Evolutionary conservation across 2,888 invertebrate genomes (phyloP), one percentile per base, ranked within the genome.

Genomic region (Tryphoninae sp.): DNA sequence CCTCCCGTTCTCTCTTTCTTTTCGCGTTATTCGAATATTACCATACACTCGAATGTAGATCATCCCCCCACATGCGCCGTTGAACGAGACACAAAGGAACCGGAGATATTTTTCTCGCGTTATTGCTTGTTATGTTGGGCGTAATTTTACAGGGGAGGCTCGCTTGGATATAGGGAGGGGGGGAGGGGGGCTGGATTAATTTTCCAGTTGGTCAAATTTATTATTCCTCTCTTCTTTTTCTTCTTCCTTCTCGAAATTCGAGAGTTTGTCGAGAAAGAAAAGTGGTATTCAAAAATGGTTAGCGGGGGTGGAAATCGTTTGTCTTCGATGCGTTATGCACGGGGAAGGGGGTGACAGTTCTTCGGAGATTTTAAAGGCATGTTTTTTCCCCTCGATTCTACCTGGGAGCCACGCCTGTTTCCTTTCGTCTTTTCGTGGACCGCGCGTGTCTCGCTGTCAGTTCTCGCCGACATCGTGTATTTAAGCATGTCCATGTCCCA

Each of bases 361-460:
- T 69, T 16, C 40, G 65, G 73, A 76, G 80, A 64, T 40, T 71
- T 45, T 53, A 3, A 64, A 67, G 75, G 59, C 69, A 65, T 71
- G 59, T 77, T 77, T 59, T 59, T 53, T 69, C 7, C n/a, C 74
- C 13, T 74, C 65, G 49, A 69, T 78, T 79, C 83, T 88, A 88
- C 87, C 88, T 87, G 86, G 76, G 84, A 80, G 76, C 87, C 87
- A 88, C 87, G 88, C 88, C 88, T 88, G 86, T 78, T 71, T 81
- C 51, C 45, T 76, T 79, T 75, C 78, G 73, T 81, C 49, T 40
- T 76, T 79, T 75, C 78, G 73, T 81, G 42, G 23, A 69, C 71
- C 58, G 53, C 68, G 78, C 67, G 68, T 72, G 73, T 69, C 76
- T 73, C 45, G 73, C 69, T 79, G 81, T 77, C 64, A 69, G 65